phyloP scores from a whole-genome alignment of 2,113 vertebrate genomes.

The Orthonyx spaldingii region DNA sequence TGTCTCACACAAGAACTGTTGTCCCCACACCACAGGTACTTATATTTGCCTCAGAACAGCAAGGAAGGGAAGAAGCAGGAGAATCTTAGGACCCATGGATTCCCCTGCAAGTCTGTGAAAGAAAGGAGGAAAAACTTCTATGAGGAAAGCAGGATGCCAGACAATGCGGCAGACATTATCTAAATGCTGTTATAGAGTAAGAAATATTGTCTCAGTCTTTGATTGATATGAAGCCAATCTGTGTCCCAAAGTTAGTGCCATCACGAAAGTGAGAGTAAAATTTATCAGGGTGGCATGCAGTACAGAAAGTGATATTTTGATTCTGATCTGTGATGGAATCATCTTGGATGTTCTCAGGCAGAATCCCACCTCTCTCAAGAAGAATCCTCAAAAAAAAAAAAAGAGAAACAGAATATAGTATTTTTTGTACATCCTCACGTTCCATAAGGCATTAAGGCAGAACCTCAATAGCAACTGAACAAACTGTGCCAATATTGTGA shows the following conservation, averaged over 20 bases:
- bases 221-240: conserved; percentile 90
- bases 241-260: conserved; percentile 87
- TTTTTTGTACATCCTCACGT: not conserved
- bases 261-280: conserved; percentile 91
- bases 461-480: not conserved
- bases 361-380: conserved; percentile 84
- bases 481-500: not conserved
- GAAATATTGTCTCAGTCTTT: conserved; percentile 50
- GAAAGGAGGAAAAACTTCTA: not conserved
- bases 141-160: not conserved
- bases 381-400: conserved; percentile 75
- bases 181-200: not conserved
- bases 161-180: not conserved
- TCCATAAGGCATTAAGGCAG: not conserved
- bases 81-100: not conserved
- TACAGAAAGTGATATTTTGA: conserved; percentile 80
- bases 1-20: not conserved
- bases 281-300: conserved; percentile 81
- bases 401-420: not conserved
- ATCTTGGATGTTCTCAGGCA: conserved; percentile 84
- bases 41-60: not conserved
- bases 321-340: conserved; percentile 58
- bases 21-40: not conserved
- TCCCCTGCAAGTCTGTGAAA: not conserved
- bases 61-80: not conserved